Evolutionary conservation across 2,888 invertebrate species (phyloP).

Genomic region (Elegia similella): DNA sequence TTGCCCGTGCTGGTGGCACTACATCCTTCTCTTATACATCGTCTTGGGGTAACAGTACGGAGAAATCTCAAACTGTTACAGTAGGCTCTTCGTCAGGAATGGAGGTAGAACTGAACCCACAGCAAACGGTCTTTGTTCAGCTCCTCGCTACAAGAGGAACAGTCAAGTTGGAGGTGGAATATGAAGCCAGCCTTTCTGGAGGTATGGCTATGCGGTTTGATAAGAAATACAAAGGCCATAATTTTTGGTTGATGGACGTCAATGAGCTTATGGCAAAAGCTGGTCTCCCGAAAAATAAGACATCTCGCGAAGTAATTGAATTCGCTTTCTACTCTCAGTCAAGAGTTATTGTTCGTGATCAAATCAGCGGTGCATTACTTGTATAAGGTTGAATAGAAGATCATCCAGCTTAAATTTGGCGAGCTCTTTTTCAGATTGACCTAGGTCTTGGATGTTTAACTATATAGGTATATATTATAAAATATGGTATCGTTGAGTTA

Average conservation of each 20-base stretch:
- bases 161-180: conserved; percentile 30
- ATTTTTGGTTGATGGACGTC: conserved; percentile 32
- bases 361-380: too few species aligned
- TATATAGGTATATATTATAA: too few species aligned
- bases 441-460: too few species aligned
- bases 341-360: conserved; percentile 19
- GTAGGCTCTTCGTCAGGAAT: conserved; percentile 30
- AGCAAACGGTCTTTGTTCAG: conserved; percentile 34
- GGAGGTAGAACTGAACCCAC: conserved; percentile 35
- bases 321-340: conserved; percentile 37
- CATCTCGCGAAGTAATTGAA: conserved; percentile 34
- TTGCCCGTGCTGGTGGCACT: conserved; percentile 18
- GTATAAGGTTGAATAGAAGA: too few species aligned
- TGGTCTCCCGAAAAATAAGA: conserved; percentile 21
- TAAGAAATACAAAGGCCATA: conserved; percentile 28
- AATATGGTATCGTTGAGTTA: too few species aligned
- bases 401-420: too few species aligned
- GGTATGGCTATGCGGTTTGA: conserved; percentile 29
- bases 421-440: too few species aligned
- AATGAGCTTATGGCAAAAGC: conserved; percentile 27
- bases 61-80: conserved; percentile 27
- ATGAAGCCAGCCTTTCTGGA: conserved; percentile 31
- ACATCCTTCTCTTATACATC: conserved; percentile 33
- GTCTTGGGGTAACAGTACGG: conserved; percentile 27
- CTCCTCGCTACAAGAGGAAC: conserved; percentile 35